These are phyloP conservation scores for Natrix natrix DNA, from an alignment of 2,797 vertebrate genomes.

Conservation along the genomic window DNA sequence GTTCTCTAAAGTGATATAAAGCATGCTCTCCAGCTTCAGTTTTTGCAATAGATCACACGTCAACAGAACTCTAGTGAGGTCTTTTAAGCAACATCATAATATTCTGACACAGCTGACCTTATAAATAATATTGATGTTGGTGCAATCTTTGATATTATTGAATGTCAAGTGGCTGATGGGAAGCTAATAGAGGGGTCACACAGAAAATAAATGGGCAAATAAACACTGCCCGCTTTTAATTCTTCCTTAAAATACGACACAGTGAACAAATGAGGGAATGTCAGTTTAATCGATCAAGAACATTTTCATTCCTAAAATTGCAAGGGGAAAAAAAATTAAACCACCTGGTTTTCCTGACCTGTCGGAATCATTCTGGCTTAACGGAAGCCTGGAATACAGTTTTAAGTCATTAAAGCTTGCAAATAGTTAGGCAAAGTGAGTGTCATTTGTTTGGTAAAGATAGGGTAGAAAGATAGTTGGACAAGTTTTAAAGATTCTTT, in stretches of 20 bases:
- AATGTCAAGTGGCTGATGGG: constrained; percentile 60
- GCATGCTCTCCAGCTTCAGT: constrained; percentile 29
- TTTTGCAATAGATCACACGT: constrained; percentile 46
- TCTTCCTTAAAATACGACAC: neutral
- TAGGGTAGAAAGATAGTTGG: neutral
- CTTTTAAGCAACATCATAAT: constrained; percentile 62
- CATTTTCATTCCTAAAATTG: constrained; percentile 11
- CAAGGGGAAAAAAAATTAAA: neutral
- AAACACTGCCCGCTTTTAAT: constrained; percentile 23
- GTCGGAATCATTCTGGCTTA: neutral
- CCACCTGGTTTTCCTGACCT: neutral
- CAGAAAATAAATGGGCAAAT: constrained; percentile 52
- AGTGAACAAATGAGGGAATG: constrained; percentile 3
- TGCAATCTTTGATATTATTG: constrained; percentile 64
- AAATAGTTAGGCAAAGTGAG: neutral
- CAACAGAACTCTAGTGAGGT: constrained; percentile 34
- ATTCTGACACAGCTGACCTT: constrained; percentile 62
- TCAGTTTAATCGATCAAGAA: constrained; percentile 32
- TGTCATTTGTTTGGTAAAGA: neutral
- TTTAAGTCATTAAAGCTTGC: neutral
- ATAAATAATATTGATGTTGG: constrained; percentile 66
- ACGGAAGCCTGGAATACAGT: neutral
- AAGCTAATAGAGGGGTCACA: constrained; percentile 45
- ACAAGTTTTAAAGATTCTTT: neutral
- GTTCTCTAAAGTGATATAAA: constrained; percentile 17